Evolutionary conservation across 2,888 invertebrate species (phyloP).

Genomic region (Lasioglossum morio): DNA sequence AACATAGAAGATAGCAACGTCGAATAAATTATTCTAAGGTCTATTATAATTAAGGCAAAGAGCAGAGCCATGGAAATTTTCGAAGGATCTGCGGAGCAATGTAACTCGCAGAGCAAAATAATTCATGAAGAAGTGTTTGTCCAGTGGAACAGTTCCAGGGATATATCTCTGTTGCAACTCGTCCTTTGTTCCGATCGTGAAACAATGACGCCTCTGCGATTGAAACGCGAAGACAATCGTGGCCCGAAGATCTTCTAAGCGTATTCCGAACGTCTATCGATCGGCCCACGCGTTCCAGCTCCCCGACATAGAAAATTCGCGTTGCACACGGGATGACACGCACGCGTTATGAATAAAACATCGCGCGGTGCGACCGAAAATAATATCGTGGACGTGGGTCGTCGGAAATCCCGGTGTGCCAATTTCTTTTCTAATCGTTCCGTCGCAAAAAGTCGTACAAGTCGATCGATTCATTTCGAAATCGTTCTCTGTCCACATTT

Average conservation of each 20-base stretch:
- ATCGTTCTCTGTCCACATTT: neutral
- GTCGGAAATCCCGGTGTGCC: conserved; percentile 14
- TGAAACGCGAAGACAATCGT: neutral
- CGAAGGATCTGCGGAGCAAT: neutral
- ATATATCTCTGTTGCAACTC: neutral
- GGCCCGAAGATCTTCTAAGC: neutral
- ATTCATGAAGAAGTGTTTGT: neutral
- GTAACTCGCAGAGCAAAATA: neutral
- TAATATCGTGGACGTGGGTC: conserved; percentile 21
- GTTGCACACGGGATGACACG: conserved; percentile 14
- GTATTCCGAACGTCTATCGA: neutral
- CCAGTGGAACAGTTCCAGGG: neutral
- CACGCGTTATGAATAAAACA: conserved; percentile 52
- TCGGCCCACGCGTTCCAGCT: neutral
- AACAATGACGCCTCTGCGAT: neutral
- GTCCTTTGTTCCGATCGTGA: neutral
- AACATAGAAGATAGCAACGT: neutral
- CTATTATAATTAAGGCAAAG: neutral
- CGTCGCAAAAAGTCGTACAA: neutral
- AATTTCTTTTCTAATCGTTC: conserved; percentile 38
- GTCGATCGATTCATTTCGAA: neutral
- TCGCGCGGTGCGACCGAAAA: conserved; percentile 30
- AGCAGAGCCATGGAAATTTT: neutral
- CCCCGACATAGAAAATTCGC: neutral
- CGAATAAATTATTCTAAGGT: neutral